Evolutionary conservation across 1,140 invertebrate genomes (phyloP).

Genomic region (Papilio glaucus): DNA sequence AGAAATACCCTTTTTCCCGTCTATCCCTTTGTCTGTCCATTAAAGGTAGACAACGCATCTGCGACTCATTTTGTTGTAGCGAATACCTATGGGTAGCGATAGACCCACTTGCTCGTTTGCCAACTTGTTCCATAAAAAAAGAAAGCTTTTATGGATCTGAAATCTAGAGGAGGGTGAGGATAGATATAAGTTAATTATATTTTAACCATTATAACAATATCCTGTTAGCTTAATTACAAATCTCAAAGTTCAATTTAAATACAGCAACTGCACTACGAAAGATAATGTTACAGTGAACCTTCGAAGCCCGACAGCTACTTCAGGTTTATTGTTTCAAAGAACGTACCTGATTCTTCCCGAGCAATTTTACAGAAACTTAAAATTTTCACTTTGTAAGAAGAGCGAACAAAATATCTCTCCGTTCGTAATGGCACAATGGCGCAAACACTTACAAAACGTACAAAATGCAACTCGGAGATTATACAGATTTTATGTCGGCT

Average conservation of each 20-base stretch:
- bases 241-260: background rate
- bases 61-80: no score
- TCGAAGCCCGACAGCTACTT: background rate
- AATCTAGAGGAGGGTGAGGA: no score
- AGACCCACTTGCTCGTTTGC: no score
- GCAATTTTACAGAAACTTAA: constrained; percentile 15
- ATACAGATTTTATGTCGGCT: background rate
- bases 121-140: no score
- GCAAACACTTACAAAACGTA: background rate
- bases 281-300: background rate
- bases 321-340: constrained; percentile 19
- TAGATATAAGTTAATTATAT: no score
- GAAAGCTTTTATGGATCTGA: no score
- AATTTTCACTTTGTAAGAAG: constrained; percentile 22
- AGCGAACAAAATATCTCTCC: background rate
- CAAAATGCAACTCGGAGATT: background rate
- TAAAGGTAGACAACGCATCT: no score
- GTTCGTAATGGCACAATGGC: background rate
- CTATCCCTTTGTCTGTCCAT: no score
- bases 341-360: constrained; percentile 17
- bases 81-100: no score
- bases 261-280: background rate
- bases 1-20: no score
- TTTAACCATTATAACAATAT: no score
- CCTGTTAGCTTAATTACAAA: constrained; percentile 17